Evolutionary conservation across 1,140 invertebrate genomes (phyloP), one percentile per base, ranked within the genome.

Genomic region (Prorops nasuta): DNA sequence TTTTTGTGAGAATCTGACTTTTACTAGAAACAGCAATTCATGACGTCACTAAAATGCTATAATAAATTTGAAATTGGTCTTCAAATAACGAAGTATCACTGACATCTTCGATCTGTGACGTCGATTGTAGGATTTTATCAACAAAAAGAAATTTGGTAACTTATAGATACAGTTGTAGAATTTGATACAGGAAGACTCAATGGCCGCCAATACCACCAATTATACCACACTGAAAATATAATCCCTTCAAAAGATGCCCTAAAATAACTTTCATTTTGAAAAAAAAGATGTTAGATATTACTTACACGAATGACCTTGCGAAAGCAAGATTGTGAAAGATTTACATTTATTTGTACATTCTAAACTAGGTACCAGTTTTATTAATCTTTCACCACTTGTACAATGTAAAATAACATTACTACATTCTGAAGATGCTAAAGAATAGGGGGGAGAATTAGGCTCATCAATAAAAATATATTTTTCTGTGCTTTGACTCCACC

Each of bases 201-300:
- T 39, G 87, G 86, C 65, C 85, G 78, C 86, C 88, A 91, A 61
- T 89, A 90, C 84, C 88, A 89, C 88, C 88, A 90, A 67, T 90
- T 90, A 62, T 89, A 90, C 82, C 85, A 89, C 57, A 90, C 87
- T 90, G 73, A 56, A 84, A 83, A 53, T 64, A 67, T 69, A 76
- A n/a, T n/a, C n/a, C n/a, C n/a, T n/a, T n/a, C n/a, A n/a, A n/a
- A n/a, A n/a, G n/a, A n/a, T n/a, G n/a, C n/a, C n/a, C n/a, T n/a
- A n/a, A n/a, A n/a, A n/a, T n/a, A n/a, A n/a, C n/a, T n/a, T n/a
- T n/a, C n/a, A n/a, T n/a, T n/a, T n/a, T n/a, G n/a, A n/a, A n/a
- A n/a, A n/a, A n/a, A n/a, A n/a, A n/a, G n/a, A n/a, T n/a, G n/a
- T n/a, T n/a, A n/a, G n/a, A 35, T 53, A 44, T 20, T 64, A 83